Conservation (phyloP, 2,113 vertebrate genomes). For the Cromileptes altivelis region DNA sequence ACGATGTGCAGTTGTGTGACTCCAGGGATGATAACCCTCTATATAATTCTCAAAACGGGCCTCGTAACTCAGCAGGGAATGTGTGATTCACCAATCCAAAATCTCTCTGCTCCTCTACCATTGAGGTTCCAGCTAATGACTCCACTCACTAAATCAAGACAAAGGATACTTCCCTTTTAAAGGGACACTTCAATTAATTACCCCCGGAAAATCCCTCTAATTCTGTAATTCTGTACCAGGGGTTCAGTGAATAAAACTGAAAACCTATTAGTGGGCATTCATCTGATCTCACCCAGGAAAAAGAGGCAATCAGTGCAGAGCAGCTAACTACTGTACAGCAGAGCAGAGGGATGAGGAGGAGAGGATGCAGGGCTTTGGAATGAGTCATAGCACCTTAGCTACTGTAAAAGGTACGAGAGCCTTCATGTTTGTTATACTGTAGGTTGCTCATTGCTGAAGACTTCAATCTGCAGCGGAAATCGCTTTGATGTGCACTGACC, state of each 20-base stretch:
- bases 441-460: neutral
- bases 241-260: conserved; percentile 82
- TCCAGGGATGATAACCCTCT: conserved; percentile 15
- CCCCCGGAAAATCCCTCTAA: conserved; percentile 76
- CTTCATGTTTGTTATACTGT: conserved; percentile 6
- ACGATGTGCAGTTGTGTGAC: conserved; percentile 22
- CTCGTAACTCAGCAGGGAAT: conserved; percentile 37
- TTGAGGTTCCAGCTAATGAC: conserved; percentile 70
- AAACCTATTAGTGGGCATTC: conserved; percentile 82
- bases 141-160: conserved; percentile 77
- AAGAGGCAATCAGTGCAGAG: conserved; percentile 69
- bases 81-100: conserved; percentile 51
- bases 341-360: neutral
- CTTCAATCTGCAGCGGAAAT: neutral
- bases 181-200: conserved; percentile 82
- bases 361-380: neutral
- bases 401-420: neutral
- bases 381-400: neutral
- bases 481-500: neutral
- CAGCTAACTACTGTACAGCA: conserved; percentile 40
- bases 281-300: conserved; percentile 70
- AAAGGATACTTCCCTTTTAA: conserved; percentile 76
- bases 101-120: conserved; percentile 42
- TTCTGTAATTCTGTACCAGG: conserved; percentile 75
- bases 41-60: conserved; percentile 20